Percentiles rank a stretch among this genome's conserved stretches.
These are phyloP conservation scores for Alectura lathami DNA, from an alignment of 2,113 vertebrate genomes.

Conservation along the genomic window DNA sequence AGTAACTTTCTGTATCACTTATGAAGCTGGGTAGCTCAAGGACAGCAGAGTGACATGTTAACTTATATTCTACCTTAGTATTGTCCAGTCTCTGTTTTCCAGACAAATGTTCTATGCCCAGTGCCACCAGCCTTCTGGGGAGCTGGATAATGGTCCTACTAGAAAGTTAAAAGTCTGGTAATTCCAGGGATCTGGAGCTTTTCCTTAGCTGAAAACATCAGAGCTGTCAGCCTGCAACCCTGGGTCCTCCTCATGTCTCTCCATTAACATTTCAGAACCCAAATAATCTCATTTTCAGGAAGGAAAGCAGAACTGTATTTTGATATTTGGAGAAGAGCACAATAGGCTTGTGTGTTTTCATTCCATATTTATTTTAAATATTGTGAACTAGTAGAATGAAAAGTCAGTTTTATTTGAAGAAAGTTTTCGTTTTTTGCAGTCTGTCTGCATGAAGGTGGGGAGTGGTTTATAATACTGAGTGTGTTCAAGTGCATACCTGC, in stretches of 20 bases:
- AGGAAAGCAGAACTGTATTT: not conserved
- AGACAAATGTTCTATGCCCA: not conserved
- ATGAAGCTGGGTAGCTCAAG: not conserved
- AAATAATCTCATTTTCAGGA: not conserved
- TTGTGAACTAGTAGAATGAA: not conserved
- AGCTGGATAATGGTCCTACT: not conserved
- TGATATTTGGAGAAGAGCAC: not conserved
- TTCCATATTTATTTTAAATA: constrained; percentile 18
- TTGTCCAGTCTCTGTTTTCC: not conserved
- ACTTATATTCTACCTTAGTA: not conserved
- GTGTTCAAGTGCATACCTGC: not conserved
- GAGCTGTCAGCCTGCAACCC: not conserved
- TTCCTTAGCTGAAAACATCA: not conserved
- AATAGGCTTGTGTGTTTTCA: not conserved
- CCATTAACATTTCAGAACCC: not conserved
- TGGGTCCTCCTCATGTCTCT: rapidly evolving
- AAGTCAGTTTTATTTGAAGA: not conserved
- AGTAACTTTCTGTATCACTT: not conserved
- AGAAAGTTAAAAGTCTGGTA: not conserved
- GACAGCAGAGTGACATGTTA: not conserved
- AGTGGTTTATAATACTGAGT: not conserved
- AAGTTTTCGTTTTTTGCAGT: not conserved
- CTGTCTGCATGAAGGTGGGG: not conserved
- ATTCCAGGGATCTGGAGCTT: not conserved
- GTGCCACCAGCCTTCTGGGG: not conserved